A percentile compares a stretch with the other conserved stretches of the same genome.
phyloP scores from a whole-genome alignment of 2,797 vertebrate species.

The Tokudaia tokunoshimensis region DNA sequence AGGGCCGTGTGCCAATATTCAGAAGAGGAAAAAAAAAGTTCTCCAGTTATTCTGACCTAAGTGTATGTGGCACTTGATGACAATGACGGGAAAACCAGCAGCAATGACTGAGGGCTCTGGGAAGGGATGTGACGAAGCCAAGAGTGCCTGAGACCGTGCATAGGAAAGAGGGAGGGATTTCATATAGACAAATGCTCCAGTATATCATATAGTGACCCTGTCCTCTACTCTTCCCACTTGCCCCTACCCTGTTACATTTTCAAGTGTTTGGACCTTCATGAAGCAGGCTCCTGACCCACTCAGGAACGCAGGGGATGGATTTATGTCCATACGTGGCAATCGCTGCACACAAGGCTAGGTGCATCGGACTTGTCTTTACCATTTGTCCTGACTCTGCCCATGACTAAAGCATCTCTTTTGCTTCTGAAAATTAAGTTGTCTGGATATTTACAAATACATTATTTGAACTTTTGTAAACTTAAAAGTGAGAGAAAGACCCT shows the following conservation, averaged over 20 bases:
- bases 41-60: background rate
- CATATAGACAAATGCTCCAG: background rate
- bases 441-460: background rate
- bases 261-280: background rate
- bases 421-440: background rate
- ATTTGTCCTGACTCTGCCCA: background rate
- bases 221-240: background rate
- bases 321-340: fast-evolving
- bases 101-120: background rate
- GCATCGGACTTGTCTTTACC: too few relatives aligned
- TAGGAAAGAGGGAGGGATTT: background rate
- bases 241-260: background rate
- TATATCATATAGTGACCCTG: fast-evolving
- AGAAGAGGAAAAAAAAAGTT: background rate
- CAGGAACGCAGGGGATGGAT: fast-evolving
- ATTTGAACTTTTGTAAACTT: background rate
- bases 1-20: background rate
- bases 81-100: background rate
- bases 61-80: background rate
- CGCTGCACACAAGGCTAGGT: too few relatives aligned
- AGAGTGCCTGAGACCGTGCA: background rate
- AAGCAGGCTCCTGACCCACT: background rate
- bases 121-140: background rate
- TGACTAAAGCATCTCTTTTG: background rate
- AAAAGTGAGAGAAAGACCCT: background rate